A percentile compares a stretch with the other conserved stretches of the same genome.
phyloP scores from a whole-genome alignment of 2,797 vertebrate genomes.

The Octomys mimax region DNA sequence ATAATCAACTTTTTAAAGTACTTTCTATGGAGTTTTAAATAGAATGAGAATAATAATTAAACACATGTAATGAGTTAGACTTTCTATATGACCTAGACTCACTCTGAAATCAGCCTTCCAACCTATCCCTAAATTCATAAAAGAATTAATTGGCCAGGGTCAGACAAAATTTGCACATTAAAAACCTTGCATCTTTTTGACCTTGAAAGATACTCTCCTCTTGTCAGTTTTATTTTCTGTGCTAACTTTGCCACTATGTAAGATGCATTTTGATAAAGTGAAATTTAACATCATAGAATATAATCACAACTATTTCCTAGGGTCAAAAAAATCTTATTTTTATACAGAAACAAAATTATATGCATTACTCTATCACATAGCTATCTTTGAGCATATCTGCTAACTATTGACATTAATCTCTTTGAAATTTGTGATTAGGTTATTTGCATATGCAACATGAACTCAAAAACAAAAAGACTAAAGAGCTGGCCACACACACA shows the following conservation, averaged over 20 bases:
- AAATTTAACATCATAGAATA: conserved; percentile 15
- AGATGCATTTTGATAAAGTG: conserved; percentile 39
- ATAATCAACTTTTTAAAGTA: neutral
- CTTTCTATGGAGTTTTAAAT: neutral
- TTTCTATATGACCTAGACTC: conserved; percentile 32
- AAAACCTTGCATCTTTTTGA: conserved; percentile 41
- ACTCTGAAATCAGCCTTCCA: conserved; percentile 46
- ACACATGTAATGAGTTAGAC: neutral
- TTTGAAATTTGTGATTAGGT: neutral
- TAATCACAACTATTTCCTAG: neutral
- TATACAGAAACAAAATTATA: neutral
- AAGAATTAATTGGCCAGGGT: neutral
- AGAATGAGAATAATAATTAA: neutral
- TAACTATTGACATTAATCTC: neutral
- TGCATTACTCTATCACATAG: conserved; percentile 2
- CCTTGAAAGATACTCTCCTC: conserved; percentile 20
- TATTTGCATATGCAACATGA: neutral
- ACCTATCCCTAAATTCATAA: conserved; percentile 56
- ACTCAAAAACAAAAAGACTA: neutral
- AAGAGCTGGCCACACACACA: no score
- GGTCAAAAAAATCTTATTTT: neutral
- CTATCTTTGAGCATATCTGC: neutral
- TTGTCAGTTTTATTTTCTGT: conserved; percentile 26
- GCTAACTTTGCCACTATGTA: conserved; percentile 14
- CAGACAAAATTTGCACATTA: conserved; percentile 24